Base-by-base conservation (phyloP, 1,140 invertebrate species). In the Leguminivora glycinivorella region DNA sequence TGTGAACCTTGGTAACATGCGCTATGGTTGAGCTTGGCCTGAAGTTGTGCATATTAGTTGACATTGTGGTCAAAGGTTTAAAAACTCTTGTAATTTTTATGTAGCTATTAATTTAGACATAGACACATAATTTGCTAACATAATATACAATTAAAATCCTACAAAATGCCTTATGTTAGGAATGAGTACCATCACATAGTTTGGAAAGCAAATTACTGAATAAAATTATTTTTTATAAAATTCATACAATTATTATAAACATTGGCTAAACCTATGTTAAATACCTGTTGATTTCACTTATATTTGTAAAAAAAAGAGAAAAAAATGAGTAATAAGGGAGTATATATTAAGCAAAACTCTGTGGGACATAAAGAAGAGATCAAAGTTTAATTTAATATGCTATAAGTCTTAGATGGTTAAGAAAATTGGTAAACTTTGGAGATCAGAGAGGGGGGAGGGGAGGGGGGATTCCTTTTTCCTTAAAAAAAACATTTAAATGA, bases 131-230 rank as follows among this genome's bases (percentile, higher is more conserved):
- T 47, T 47, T 1, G n/a, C 43, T 17, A 47, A 47, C 43, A 47
- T 47, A 47, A 17, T 17, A 47, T 47, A 47, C n/a, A 47, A 6
- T 47, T 47, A 47, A 43, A 43, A 43, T 4, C 40, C 40, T 17
- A 43, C 29, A 58, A 26, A 60, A 60, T 60, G 25, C 56, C 14
- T 60, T n/a, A 60, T 4, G 10, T 63, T 63, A 63, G 58, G 58
- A 63, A 63, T 63, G 58, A 63, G 26, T 63, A 31, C n/a, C 58
- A 63, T 63, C 58, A 63, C 58, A 63, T n/a, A 19, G 26, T 63
- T 29, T 7, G 19, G n/a, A 52, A 52, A 52, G 17, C 19, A 52
- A 52, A 6, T 19, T 52, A 52, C 19, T 22, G 19, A 52, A 52
- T 19, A 22, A 52, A 52, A 22, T 22, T 9, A n/a, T n/a, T 43